Evolutionary conservation across 2,797 vertebrate species (phyloP).

Genomic region (Sylvilagus floridanus): DNA sequence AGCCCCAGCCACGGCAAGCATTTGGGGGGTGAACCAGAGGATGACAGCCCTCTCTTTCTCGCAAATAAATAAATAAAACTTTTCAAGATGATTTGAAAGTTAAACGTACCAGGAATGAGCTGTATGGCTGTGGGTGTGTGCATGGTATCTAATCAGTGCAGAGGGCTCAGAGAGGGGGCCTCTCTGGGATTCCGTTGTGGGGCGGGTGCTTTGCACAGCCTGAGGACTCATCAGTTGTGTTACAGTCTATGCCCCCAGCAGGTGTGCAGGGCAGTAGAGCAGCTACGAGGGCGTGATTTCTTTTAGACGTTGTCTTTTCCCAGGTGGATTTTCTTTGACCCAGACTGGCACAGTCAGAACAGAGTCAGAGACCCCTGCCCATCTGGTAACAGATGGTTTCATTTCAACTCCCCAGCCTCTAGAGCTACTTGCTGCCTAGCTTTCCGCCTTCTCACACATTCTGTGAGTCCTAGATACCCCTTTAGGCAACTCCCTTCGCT

Average conservation of each 20-base stretch:
- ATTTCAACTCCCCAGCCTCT: background rate
- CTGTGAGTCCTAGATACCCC: background rate
- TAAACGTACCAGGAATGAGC: background rate
- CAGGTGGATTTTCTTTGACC: background rate
- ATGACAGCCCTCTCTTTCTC: no score
- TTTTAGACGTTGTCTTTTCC: no score
- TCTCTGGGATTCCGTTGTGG: background rate
- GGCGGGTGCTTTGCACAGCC: background rate
- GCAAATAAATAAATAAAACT: no score
- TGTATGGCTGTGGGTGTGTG: background rate
- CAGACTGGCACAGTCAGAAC: background rate
- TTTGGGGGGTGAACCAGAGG: no score
- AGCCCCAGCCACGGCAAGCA: no score
- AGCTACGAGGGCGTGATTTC: no score
- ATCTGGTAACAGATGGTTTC: background rate
- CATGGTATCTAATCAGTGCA: background rate
- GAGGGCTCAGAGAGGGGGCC: background rate
- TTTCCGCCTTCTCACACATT: background rate
- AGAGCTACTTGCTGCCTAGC: background rate
- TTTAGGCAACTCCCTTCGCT: background rate
- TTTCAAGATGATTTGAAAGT: background rate
- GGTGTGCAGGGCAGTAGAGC: background rate
- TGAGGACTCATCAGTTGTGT: background rate
- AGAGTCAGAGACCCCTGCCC: background rate
- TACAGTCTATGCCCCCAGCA: background rate